A percentile compares a stretch with the other conserved stretches of the same genome.
Evolutionary conservation across 2,888 invertebrate species (phyloP).

Genomic region (Mylabris sibirica): DNA sequence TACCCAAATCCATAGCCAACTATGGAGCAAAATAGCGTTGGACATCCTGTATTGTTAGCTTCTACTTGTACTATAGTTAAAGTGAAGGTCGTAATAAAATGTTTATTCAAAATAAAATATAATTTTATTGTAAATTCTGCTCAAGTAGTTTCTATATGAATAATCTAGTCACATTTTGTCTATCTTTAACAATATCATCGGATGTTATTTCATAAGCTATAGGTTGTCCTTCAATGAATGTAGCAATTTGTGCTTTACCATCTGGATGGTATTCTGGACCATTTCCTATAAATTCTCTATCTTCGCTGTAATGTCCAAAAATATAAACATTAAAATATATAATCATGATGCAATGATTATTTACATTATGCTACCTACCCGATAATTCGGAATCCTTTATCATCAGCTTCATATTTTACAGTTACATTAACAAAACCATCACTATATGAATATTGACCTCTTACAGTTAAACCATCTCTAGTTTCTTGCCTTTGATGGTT

Average conservation of each 20-base stretch:
- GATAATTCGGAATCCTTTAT: constrained; percentile 66
- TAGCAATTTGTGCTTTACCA: constrained; percentile 56
- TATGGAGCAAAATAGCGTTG: no score
- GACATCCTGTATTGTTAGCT: no score
- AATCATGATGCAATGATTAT: neutral
- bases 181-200: constrained; percentile 49
- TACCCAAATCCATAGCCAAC: no score
- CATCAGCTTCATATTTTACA: constrained; percentile 67
- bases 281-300: constrained; percentile 56
- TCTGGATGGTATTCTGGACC: constrained; percentile 58
- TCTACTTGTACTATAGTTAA: no score
- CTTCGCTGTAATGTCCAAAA: constrained; percentile 53
- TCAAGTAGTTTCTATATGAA: neutral
- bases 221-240: constrained; percentile 54
- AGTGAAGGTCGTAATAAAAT: no score
- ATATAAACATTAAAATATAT: neutral
- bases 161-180: neutral
- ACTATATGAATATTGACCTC: constrained; percentile 66
- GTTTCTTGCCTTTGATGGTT: constrained; percentile 57
- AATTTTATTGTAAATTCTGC: neutral
- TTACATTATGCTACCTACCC: constrained; percentile 53
- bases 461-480: constrained; percentile 58
- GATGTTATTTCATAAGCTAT: constrained; percentile 57
- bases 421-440: constrained; percentile 66
- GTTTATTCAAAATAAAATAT: neutral